Evolutionary conservation across 1,140 invertebrate genomes (phyloP).

Genomic region (Stegodyphus dumicola): DNA sequence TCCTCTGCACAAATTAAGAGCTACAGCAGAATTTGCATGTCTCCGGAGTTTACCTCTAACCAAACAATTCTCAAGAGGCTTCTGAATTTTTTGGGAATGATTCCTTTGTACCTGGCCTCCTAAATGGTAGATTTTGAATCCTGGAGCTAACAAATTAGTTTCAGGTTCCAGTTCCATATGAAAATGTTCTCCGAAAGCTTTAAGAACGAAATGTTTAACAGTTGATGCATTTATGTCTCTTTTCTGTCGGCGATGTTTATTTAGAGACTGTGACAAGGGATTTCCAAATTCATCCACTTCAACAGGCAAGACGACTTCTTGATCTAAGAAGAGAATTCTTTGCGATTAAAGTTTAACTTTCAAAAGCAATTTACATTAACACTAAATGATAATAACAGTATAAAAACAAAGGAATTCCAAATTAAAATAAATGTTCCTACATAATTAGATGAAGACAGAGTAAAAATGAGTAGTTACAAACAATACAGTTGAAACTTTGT

Average conservation of each 20-base stretch:
- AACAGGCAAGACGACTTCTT: not conserved
- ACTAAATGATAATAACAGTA: too few relatives aligned
- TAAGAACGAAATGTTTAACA: not conserved
- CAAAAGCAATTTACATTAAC: too few relatives aligned
- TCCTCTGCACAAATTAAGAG: constrained; percentile 43
- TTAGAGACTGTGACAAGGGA: not conserved
- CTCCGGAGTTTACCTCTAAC: constrained; percentile 18
- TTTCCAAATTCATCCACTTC: not conserved
- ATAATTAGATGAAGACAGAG: too few relatives aligned
- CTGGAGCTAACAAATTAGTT: not conserved
- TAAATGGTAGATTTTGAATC: constrained; percentile 40
- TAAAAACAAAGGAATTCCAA: too few relatives aligned
- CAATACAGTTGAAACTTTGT: too few relatives aligned
- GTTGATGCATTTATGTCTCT: not conserved
- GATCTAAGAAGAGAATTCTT: not conserved
- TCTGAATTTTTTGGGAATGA: too few relatives aligned
- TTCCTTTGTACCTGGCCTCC: not conserved
- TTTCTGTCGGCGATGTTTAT: not conserved
- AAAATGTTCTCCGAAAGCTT: constrained; percentile 23
- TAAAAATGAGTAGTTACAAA: too few relatives aligned
- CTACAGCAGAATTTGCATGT: constrained; percentile 8
- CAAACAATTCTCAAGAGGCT: constrained; percentile 22
- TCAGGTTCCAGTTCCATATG: constrained; percentile 10
- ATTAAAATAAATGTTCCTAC: too few relatives aligned
- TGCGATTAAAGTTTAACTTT: too few relatives aligned